Conservation (phyloP, 1,140 invertebrate species). For the Papilio xuthus region DNA sequence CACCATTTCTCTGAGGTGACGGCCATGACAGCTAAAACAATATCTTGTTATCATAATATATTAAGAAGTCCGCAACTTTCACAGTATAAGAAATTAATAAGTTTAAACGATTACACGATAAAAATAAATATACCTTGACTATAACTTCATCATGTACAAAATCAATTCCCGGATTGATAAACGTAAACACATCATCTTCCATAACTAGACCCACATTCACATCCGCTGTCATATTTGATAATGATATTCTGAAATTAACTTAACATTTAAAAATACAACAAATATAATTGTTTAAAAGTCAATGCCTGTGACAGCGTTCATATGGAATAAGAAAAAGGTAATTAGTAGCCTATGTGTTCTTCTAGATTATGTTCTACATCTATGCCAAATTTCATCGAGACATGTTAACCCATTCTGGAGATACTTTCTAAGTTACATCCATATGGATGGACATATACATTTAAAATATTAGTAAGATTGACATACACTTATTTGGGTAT, state of each 20-base stretch:
- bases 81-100: background rate
- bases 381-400: no score
- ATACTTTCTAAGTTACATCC: no score
- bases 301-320: no score
- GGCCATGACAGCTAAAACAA: slow-evolving; percentile 72
- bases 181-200: slow-evolving; percentile 71
- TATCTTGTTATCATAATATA: background rate
- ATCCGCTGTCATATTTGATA: slow-evolving; percentile 75
- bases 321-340: no score
- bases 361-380: no score
- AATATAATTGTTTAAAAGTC: slow-evolving; percentile 11
- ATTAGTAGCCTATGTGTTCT: no score
- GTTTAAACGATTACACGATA: background rate
- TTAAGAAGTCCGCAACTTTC: background rate
- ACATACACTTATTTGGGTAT: no score
- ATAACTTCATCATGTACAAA: slow-evolving; percentile 76
- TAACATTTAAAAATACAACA: background rate
- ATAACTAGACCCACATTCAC: slow-evolving; percentile 71
- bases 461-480: no score
- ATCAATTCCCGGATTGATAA: slow-evolving; percentile 73
- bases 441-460: no score
- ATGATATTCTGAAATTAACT: slow-evolving; percentile 64
- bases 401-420: no score
- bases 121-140: slow-evolving; percentile 62
- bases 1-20: slow-evolving; percentile 69